Conservation (phyloP, 2,797 vertebrate species). For the Phalanger gymnotis region DNA sequence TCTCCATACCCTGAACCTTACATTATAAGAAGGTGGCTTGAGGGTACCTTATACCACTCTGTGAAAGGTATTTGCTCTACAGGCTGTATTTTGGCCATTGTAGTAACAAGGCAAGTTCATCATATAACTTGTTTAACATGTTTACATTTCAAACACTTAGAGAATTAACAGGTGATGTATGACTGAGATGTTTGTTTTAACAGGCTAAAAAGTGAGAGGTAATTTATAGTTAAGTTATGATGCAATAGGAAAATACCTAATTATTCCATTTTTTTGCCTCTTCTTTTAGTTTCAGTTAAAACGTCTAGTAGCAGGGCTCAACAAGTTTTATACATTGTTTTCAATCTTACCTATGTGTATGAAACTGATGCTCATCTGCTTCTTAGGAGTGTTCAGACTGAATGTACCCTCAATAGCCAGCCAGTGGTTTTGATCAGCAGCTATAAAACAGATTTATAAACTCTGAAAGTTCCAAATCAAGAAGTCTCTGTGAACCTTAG, state of each 20-base stretch:
- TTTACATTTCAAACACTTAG: conserved; percentile 59
- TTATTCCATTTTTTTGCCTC: conserved; percentile 57
- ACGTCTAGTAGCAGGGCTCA: conserved; percentile 50
- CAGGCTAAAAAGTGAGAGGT: conserved; percentile 56
- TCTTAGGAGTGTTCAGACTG: neutral
- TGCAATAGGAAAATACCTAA: conserved; percentile 68
- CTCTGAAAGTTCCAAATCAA: neutral
- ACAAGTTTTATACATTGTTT: conserved; percentile 25
- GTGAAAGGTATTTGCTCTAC: neutral
- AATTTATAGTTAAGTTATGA: conserved; percentile 45
- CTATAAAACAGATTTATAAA: neutral
- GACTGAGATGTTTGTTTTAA: conserved; percentile 71
- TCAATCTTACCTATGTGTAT: neutral
- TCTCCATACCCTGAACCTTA: neutral
- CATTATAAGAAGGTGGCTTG: neutral
- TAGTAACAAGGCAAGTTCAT: conserved; percentile 39
- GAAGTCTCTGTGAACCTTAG: neutral
- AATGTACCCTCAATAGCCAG: neutral
- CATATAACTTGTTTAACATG: conserved; percentile 48
- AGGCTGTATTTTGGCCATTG: conserved; percentile 32
- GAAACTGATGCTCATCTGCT: neutral
- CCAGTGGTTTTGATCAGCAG: neutral
- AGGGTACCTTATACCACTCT: neutral
- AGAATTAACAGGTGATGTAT: conserved; percentile 50
- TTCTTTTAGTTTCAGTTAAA: conserved; percentile 69